Evolutionary conservation across 2,797 vertebrate species (phyloP).

Genomic region (Parambassis ranga): DNA sequence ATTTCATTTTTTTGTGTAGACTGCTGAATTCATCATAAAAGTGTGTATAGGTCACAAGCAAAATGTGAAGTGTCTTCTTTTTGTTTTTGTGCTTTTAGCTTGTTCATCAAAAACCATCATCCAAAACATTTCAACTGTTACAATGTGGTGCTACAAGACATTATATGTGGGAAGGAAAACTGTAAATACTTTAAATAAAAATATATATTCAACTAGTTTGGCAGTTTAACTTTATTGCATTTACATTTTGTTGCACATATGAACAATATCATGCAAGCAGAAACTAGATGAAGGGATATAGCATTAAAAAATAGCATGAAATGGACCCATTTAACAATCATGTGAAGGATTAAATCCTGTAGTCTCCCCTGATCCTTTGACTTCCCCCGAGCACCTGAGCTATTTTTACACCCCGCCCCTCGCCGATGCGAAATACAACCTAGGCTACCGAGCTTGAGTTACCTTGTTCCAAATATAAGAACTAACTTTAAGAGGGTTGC

Average conservation of each 20-base stretch:
- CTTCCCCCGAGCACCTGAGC: constrained; percentile 58
- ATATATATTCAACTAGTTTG: constrained; percentile 69
- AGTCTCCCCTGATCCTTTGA: constrained; percentile 50
- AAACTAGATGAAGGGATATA: no score
- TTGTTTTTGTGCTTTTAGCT: constrained; percentile 57
- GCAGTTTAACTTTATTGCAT: constrained; percentile 52
- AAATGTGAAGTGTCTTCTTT: constrained; percentile 65
- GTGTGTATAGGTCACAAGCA: constrained; percentile 68
- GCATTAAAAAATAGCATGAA: no score
- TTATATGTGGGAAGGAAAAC: constrained; percentile 43
- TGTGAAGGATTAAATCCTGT: constrained; percentile 43
- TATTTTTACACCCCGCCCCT: constrained; percentile 70
- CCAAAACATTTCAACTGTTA: constrained; percentile 47
- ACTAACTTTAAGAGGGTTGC: constrained; percentile 49
- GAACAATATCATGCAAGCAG: no score
- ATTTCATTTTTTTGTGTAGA: constrained; percentile 70
- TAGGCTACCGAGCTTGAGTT: constrained; percentile 66
- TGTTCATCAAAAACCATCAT: constrained; percentile 61
- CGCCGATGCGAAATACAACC: constrained; percentile 48
- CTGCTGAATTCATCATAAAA: constrained; percentile 72
- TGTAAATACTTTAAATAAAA: constrained; percentile 88
- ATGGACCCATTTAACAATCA: no score
- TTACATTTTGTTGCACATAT: neutral
- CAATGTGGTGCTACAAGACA: constrained; percentile 74
- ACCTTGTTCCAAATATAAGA: constrained; percentile 77